These are phyloP conservation scores for Tenebrio molitor DNA, from an alignment of 1,140 invertebrate genomes.

Conservation along the genomic window DNA sequence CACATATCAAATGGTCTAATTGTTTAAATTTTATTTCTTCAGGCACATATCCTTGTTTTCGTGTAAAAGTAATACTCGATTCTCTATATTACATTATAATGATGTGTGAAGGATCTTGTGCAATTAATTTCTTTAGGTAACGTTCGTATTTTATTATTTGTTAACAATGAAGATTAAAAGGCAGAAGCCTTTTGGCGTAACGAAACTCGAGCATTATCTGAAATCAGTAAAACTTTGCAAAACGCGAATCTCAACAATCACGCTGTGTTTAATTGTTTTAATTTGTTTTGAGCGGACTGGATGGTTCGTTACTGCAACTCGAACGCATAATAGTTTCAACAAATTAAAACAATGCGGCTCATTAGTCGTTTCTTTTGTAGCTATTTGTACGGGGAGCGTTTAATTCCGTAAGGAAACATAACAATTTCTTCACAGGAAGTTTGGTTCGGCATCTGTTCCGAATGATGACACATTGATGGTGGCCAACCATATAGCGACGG, in stretches of 20 bases:
- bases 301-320: too few species aligned
- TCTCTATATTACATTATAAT: too few species aligned
- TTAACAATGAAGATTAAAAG: too few species aligned
- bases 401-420: not conserved
- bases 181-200: too few species aligned
- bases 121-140: too few species aligned
- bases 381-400: not conserved
- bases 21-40: too few species aligned
- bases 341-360: slow-evolving; percentile 5
- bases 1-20: too few species aligned
- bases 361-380: slow-evolving; percentile 12
- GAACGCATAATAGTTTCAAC: slow-evolving; percentile 9
- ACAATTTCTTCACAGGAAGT: slow-evolving; percentile 29
- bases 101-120: too few species aligned
- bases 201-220: too few species aligned
- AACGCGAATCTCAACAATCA: not conserved
- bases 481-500: not conserved
- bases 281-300: slow-evolving; percentile 6
- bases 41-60: too few species aligned
- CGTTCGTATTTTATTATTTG: too few species aligned
- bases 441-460: slow-evolving; percentile 29
- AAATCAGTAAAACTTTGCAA: not conserved
- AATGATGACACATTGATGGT: slow-evolving; percentile 17
- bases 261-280: not conserved
- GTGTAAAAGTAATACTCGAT: too few species aligned